Evolutionary conservation across 2,797 vertebrate species (phyloP), one percentile per base, ranked within the genome.

Genomic region (Cyclura pinguis): DNA sequence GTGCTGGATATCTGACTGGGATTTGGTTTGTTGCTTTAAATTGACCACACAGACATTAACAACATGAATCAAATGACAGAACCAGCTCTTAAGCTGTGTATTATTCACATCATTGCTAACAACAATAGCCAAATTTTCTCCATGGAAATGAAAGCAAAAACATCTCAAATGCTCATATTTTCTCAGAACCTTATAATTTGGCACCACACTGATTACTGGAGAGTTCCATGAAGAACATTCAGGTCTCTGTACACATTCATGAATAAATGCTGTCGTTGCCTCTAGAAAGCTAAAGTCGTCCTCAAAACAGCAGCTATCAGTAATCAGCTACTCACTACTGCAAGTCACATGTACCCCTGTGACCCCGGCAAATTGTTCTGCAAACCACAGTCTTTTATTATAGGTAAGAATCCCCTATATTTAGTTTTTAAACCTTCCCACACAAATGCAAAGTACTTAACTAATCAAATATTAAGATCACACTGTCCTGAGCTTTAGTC

Each of bases 21-120:
- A 97, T 99, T 99, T 96, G 99, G 98, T 97, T 99, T 99, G 97
- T 99, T 99, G 97, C 99, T 99, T 98, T 88, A 92, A 95, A 92
- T 50, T 80, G 78, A 95, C 47, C 90, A 86, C 74, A 93, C 92
- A 72, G 80, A 0, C 76, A 92, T 96, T 95, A 93, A 92, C 16
- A 84, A 32, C 35, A 69, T 84, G 57, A 83, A 50, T 55, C 87
- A 91, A 84, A 67, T 47, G 47, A 47, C 59, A 88, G 35, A 88
- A 59, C 14, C 20, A 18, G 62, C 27, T 87, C 50, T 57, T 38
- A 76, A 6, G 12, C 50, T 73, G 1, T 38, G 3, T n/a, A 80
- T 13, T 55, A 77, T 10, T 73, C 20, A 83, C 27, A 77, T 74
- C 14, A n/a, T 76, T 64, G 22, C 47, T 64, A 62, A 90, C 38